These are phyloP conservation scores for Macrobrachium rosenbergii DNA, from an alignment of 1,140 invertebrate species.

Conservation along the genomic window DNA sequence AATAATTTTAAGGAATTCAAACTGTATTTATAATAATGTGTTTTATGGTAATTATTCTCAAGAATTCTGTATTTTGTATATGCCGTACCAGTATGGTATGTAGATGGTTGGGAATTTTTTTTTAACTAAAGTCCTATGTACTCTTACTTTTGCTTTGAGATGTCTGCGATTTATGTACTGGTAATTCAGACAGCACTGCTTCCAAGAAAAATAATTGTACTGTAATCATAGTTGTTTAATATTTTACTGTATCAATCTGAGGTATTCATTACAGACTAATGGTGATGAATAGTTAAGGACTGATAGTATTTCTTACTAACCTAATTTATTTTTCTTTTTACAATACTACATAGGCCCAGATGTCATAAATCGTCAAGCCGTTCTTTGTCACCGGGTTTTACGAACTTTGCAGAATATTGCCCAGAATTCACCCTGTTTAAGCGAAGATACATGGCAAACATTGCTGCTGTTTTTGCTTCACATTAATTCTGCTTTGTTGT, in stretches of 20 bases:
- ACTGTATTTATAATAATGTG: too few species aligned
- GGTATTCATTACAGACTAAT: too few species aligned
- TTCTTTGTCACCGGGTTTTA: slow-evolving; percentile 94
- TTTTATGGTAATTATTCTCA: too few species aligned
- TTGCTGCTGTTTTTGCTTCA: slow-evolving; percentile 90
- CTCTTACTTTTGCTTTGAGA: too few species aligned
- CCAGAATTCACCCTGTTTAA: slow-evolving; percentile 83
- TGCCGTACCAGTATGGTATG: too few species aligned
- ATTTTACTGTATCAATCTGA: too few species aligned
- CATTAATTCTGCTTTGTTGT: slow-evolving; percentile 91
- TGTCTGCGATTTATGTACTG: too few species aligned
- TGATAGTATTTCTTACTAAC: neutral
- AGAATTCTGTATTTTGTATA: too few species aligned
- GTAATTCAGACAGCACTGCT: too few species aligned
- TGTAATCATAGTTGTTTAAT: neutral
- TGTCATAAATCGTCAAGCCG: slow-evolving; percentile 92
- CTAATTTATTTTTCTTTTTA: neutral
- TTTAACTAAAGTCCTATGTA: too few species aligned
- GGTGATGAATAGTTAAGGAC: neutral
- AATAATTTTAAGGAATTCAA: too few species aligned
- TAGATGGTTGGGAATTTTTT: too few species aligned
- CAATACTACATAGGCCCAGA: slow-evolving; percentile 78
- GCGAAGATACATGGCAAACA: slow-evolving; percentile 91
- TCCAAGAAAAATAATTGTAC: neutral
- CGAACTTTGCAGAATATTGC: slow-evolving; percentile 89